A percentile compares a stretch with the other conserved stretches of the same genome.
Evolutionary conservation across 2,888 invertebrate species (phyloP).

Genomic region (Cylloceria caligata): DNA sequence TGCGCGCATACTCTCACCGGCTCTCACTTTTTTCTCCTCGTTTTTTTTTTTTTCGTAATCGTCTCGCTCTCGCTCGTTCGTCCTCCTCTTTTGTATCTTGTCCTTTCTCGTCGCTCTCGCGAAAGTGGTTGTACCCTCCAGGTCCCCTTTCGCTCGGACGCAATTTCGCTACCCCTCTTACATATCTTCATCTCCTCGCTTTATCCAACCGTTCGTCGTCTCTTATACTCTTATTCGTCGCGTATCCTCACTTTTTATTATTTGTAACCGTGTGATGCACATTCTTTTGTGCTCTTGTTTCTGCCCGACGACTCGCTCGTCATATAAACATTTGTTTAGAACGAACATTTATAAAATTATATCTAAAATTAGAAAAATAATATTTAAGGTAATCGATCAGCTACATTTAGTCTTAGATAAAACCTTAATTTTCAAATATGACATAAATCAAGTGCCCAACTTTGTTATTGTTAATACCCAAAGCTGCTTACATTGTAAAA

Average conservation of each 20-base stretch:
- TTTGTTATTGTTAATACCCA: too few relatives aligned
- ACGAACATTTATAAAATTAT: background rate
- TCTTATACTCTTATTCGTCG: slow-evolving; percentile 47
- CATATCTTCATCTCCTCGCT: slow-evolving; percentile 44
- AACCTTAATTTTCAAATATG: too few relatives aligned
- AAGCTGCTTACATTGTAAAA: too few relatives aligned
- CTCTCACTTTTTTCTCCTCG: slow-evolving; percentile 25
- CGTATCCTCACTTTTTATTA: slow-evolving; percentile 30
- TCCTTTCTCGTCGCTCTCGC: slow-evolving; percentile 63
- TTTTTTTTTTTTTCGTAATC: slow-evolving; percentile 22
- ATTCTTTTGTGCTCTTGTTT: slow-evolving; percentile 29
- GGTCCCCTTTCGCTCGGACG: slow-evolving; percentile 13
- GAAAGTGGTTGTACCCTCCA: slow-evolving; percentile 57
- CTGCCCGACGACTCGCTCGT: slow-evolving; percentile 27
- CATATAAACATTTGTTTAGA: background rate
- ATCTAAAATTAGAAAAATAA: background rate
- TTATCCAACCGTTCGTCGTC: slow-evolving; percentile 23
- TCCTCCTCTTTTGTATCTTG: slow-evolving; percentile 47
- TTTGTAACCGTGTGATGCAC: slow-evolving; percentile 38
- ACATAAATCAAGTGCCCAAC: too few relatives aligned
- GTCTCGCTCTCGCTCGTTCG: slow-evolving; percentile 58
- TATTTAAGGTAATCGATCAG: too few relatives aligned
- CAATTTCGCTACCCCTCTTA: slow-evolving; percentile 50
- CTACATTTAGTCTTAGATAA: too few relatives aligned
- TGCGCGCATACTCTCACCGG: slow-evolving; percentile 61